Evolutionary conservation across 2,888 invertebrate species (phyloP), one percentile per base, ranked within the genome.

Genomic region (Trissoscelio sp.): DNA sequence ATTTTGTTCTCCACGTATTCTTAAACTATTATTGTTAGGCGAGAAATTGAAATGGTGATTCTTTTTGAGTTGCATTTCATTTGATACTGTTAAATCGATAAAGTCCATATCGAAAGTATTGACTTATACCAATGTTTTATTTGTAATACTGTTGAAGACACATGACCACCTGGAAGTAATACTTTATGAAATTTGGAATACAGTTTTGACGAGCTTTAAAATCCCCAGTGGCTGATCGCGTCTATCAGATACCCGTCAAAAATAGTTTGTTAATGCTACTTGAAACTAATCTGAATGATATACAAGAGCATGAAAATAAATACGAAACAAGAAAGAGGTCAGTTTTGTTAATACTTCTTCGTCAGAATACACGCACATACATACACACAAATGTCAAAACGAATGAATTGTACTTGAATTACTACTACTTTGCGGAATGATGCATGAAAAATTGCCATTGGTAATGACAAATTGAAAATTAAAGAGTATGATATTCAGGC

Each of bases 211-310:
- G 39, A 39, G 22, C n/a, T n/a, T 24, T 16, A n/a, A 14, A 51
- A 28, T 42, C 20, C 42, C 31, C 57, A 58, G 2, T 39, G 3
- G 9, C 12, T 3, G 44, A 39, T 34, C 22, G 58, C 31, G n/a
- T 42, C 51, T 84, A 88, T 88, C 89, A 89, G 89, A 89, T 89
- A 89, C 89, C 89, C 89, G 88, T 88, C 80, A 81, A 82, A 77
- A 80, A 42, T 3, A 53, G 16, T 53, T 69, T 55, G 67, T 74
- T 82, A 80, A 66, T 80, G 62, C 75, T 75, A 81, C 70, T 72
- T 84, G 24, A 64, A 31, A 53, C 44, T 64, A 62, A 53, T 66
- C 11, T 75, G 39, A 62, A 62, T 64, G 64, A 57, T 51, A n/a
- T n/a, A 58, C 55, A 31, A 58, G 57, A 69, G 64, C 42, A 70